Conservation (phyloP, 2,797 vertebrate genomes). For the Rhinatrema bivittatum region DNA sequence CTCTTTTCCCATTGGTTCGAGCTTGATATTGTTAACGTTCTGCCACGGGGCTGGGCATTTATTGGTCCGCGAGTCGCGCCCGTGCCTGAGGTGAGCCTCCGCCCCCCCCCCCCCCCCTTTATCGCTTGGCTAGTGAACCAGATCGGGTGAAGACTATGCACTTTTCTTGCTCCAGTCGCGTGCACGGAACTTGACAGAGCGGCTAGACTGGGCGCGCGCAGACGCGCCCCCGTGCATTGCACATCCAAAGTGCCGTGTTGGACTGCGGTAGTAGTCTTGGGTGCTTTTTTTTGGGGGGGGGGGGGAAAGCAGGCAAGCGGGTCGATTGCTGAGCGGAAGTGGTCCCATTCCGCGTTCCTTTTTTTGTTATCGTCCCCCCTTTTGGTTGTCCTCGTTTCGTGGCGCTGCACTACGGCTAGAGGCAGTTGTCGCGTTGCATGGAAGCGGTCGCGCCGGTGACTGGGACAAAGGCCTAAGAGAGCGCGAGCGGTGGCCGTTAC, state of each 20-base stretch:
- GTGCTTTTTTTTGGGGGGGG: constrained; percentile 16
- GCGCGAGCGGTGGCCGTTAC: too few species aligned
- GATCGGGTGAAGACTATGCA: accelerated
- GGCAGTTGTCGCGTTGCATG: not conserved
- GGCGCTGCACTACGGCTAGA: too few species aligned
- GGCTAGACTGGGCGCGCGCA: not conserved
- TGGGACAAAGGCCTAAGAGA: constrained; percentile 10
- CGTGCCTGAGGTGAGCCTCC: not conserved
- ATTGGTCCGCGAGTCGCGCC: too few species aligned
- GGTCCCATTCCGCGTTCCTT: too few species aligned
- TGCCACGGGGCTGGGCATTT: too few species aligned
- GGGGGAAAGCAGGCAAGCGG: not conserved
- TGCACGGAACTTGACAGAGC: not conserved
- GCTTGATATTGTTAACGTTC: too few species aligned
- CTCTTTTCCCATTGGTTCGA: too few species aligned
- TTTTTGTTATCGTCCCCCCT: too few species aligned
- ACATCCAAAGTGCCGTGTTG: too few species aligned
- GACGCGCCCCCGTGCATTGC: too few species aligned
- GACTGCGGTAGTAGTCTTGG: not conserved
- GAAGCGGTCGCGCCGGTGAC: not conserved
- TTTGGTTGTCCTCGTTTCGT: too few species aligned
- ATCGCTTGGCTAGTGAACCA: constrained; percentile 5
- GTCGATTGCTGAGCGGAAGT: too few species aligned
- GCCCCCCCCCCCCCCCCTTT: not conserved
- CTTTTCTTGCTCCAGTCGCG: not conserved